Conservation (phyloP, 2,888 invertebrate genomes). For the Netelia melanura region DNA sequence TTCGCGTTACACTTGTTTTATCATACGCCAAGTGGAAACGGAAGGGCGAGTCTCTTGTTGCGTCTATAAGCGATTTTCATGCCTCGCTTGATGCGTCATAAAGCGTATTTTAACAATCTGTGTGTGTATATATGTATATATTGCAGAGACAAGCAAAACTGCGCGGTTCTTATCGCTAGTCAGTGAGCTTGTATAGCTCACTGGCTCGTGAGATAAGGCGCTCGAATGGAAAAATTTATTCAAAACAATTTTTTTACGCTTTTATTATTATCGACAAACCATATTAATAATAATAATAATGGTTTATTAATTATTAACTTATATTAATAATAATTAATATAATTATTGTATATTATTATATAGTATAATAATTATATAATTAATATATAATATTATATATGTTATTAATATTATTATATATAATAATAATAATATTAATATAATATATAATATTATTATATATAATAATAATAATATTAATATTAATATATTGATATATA, state of each 20-base stretch:
- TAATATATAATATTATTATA: neutral
- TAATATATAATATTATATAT: too few species aligned
- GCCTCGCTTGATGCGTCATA: slow-evolving; percentile 54
- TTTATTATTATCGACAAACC: neutral
- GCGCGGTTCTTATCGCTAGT: neutral
- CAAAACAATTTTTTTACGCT: neutral
- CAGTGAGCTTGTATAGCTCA: neutral
- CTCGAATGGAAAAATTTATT: neutral
- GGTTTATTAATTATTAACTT: too few species aligned
- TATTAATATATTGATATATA: neutral
- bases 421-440: neutral
- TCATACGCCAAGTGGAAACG: slow-evolving; percentile 46
- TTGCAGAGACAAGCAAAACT: neutral
- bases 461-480: neutral
- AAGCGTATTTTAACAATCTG: slow-evolving; percentile 17
- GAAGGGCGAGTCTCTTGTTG: slow-evolving; percentile 52
- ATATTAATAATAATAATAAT: too few species aligned
- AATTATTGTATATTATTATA: too few species aligned
- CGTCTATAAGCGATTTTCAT: slow-evolving; percentile 52
- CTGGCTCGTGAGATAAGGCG: neutral
- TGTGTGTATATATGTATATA: neutral
- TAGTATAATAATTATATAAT: too few species aligned
- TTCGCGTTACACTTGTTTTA: slow-evolving; percentile 42
- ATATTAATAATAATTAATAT: too few species aligned
- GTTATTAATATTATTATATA: too few species aligned